phyloP scores from a whole-genome alignment of 1,140 invertebrate genomes.

The Dermatophagoides farinae region DNA sequence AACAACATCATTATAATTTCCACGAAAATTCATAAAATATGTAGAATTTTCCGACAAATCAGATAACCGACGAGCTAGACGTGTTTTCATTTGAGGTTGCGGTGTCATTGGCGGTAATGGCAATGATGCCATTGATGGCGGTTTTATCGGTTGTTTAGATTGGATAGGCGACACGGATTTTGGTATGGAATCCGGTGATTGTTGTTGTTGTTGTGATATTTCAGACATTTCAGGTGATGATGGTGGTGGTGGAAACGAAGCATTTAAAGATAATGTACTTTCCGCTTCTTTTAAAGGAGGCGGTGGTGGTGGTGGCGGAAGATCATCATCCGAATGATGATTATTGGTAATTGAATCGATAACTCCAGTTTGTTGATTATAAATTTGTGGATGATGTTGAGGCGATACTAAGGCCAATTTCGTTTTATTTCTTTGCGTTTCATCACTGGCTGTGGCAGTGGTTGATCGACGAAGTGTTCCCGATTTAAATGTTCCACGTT shows the following conservation, averaged over 20 bases:
- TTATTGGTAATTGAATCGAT: not conserved
- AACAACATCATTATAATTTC: not conserved
- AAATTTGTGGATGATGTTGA: not conserved
- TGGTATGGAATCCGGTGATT: not conserved
- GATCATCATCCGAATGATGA: slow-evolving; percentile 18
- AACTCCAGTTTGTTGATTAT: not conserved
- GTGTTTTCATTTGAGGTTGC: slow-evolving; percentile 22
- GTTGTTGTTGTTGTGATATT: not conserved
- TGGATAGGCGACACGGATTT: not conserved
- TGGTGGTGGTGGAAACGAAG: slow-evolving; percentile 26
- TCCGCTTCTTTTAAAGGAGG: slow-evolving; percentile 14
- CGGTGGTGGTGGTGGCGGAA: slow-evolving; percentile 25
- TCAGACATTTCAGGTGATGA: slow-evolving; percentile 16
- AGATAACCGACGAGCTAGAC: not conserved
- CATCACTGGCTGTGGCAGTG: slow-evolving; percentile 20
- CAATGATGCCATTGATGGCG: slow-evolving; percentile 23
- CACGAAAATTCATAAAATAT: not conserved
- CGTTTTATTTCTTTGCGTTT: slow-evolving; percentile 6
- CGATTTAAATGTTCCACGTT: slow-evolving; percentile 5
- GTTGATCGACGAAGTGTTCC: slow-evolving; percentile 22
- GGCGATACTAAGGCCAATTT: slow-evolving; percentile 1
- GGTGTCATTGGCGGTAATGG: slow-evolving; percentile 50
- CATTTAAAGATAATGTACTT: slow-evolving; percentile 20
- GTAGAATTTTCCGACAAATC: slow-evolving; percentile 1
- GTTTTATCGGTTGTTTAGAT: slow-evolving; percentile 16